phyloP scores from a whole-genome alignment of 2,888 invertebrate genomes.

The Digitonthophagus gazella region DNA sequence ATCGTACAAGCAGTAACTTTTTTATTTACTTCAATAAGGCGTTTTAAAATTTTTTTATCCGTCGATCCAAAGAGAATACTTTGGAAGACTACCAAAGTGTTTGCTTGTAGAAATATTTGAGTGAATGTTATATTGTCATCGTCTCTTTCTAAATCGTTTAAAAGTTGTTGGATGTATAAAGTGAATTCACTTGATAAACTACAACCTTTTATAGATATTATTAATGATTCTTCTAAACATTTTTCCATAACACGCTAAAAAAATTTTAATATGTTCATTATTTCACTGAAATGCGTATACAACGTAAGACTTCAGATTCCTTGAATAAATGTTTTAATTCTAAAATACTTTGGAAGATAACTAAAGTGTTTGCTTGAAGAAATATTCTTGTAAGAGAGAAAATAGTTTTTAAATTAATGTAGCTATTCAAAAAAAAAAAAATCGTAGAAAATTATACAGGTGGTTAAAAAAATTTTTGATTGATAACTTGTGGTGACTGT shows the following conservation, averaged over 20 bases:
- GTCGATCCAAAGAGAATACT: constrained; percentile 71
- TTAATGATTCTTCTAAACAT: constrained; percentile 43
- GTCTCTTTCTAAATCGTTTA: constrained; percentile 63
- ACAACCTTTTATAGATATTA: constrained; percentile 45
- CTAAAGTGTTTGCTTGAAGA: neutral
- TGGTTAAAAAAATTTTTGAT: too few species aligned
- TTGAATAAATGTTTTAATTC: neutral
- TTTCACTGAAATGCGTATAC: too few species aligned
- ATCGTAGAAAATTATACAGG: too few species aligned
- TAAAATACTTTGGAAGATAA: neutral
- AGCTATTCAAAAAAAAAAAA: too few species aligned
- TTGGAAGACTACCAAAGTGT: constrained; percentile 66
- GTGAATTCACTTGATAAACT: constrained; percentile 63
- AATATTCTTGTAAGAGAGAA: too few species aligned
- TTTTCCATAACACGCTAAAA: constrained; percentile 44
- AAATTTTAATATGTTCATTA: neutral
- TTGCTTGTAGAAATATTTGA: constrained; percentile 63
- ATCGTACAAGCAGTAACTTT: constrained; percentile 75
- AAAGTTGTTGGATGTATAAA: constrained; percentile 63
- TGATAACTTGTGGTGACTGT: too few species aligned
- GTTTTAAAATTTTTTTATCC: constrained; percentile 74
- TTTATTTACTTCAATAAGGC: constrained; percentile 71
- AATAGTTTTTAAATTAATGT: too few species aligned
- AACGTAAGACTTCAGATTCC: too few species aligned
- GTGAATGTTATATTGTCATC: constrained; percentile 56